Evolutionary conservation across 1,140 invertebrate species (phyloP), one percentile per base, ranked within the genome.

Genomic region (Artemia franciscana): DNA sequence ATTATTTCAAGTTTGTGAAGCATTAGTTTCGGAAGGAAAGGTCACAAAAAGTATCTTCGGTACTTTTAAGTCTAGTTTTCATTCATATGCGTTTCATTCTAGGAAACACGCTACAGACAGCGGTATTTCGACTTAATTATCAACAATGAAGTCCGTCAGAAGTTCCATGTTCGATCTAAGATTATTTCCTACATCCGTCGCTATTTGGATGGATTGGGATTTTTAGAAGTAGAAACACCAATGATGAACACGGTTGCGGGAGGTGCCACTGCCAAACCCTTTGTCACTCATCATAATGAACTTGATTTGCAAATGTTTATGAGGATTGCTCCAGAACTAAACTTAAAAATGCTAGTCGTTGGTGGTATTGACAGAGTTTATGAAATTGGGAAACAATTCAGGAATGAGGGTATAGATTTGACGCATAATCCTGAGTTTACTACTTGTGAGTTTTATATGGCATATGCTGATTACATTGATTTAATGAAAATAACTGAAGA

Each of bases 211-310:
- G 80, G 86, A 24, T 69, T 95, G 68, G 95, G 94, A 58, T 99
- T 99, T 73, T 73, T 98, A 24, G 93, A 98, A 79, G 83, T 98
- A 28, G 96, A 99, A 76, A 99, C 96, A 5, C 96, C 95, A n/a
- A 91, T 99, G 83, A 98, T 99, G 93, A 98, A 96, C 71, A 90
- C 94, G 84, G 95, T 98, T 66, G 83, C 95, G 60, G 96, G 96
- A 65, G 96, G 96, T 23, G 95, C 95, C 5, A 90, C 91, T 28
- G 96, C 96, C 3, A 98, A 98, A 76, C 96, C 96, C 1, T 99
- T 99, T 71, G 78, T 97, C 1, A 99, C 96, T 2, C 91, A 98
- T 77, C 96, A 99, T 75, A 99, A 99, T 77, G 95, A 98, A 62
- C 77, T 99, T 0, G 86, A 96, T 71, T 88, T 97, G 85, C 85